Base-by-base conservation (phyloP, 2,888 invertebrate genomes). In the Strigamia transsilvanica region DNA sequence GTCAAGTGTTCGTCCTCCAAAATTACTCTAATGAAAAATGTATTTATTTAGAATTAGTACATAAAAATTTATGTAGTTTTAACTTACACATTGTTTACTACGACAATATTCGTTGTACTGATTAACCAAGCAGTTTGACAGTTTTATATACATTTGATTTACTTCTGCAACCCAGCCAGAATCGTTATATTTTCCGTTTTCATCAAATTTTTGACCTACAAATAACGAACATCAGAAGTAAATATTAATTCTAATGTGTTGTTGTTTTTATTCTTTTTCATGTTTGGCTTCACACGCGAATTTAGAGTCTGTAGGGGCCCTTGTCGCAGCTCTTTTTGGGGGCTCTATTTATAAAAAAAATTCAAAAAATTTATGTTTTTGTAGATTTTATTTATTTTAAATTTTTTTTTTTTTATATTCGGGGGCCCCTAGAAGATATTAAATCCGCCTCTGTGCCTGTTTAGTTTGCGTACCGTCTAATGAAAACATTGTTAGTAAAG, bases 81-180 rank as follows among this genome's bases (percentile, higher is more conserved):
- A 51, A 61, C 61, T 61, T 61, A 61, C 61, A 61, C 61, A 61
- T 61, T 61, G 61, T 61, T 61, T 23, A 10, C 12, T 61, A 61
- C 18, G 18, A 61, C 61, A 61, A 41, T 80, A 83, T 21, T 73
- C 78, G 42, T 80, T 79, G 34, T 83, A 83, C 61, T 83, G 83
- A 27, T 82, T 73, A 34, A 83, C 34, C 15, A 83, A 83, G 77
- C 83, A 83, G 78, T 82, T 84, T 84, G 27, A 85, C 83, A 12
- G 85, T 84, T 82, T 85, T 84, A 15, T 61, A 61, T 61, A 61
- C 3, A 23, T n/a, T 61, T 18, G 18, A 23, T 23, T 61, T 23
- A 4, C 18, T 18, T 61, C 61, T 23, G 10, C 23, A 21, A 23
- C 61, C 61, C 61, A 61, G 10, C 61, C 61, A 61, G 61, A 61